Evolutionary conservation across 1,140 invertebrate species (phyloP), one percentile per base, ranked within the genome.

Genomic region (Luehdorfia chinensis): DNA sequence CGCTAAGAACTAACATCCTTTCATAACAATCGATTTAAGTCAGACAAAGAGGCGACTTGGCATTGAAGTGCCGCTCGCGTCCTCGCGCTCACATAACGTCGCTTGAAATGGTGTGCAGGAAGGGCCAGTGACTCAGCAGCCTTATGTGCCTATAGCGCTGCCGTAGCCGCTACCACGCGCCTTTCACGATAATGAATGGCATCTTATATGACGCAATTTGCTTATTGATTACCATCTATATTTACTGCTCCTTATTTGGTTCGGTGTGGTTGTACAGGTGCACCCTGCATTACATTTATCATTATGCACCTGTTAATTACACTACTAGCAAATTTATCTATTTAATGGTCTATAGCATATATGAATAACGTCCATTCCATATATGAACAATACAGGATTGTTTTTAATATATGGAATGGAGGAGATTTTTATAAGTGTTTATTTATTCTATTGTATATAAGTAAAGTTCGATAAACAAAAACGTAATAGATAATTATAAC

Each of bases 121-220:
- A 76, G 73, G 63, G 72, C 62, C 66, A 55, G 64, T 79, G 75
- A 79, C 64, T 79, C 68, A 76, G 64, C 73, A 70, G 59, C 67
- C 72, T 60, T 64, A 65, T 61, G 47, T 54, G 54, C 37, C 39
- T 47, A 32, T 41, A 55, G 53, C 50, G 41, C 46, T 53, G 46
- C 46, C 55, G 46, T 27, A 41, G 28, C 43, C 53, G 45, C 49
- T 46, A 54, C 47, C 52, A 61, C 55, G 30, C 54, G 49, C 66
- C 75, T 71, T 77, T 78, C 72, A 64, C 61, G 67, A 68, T 68
- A 55, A 66, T 68, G 59, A 69, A 69, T 73, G 67, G 53, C 60
- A 55, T 57, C 61, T 34, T 55, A 59, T 31, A 58, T 75, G 75
- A 81, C 72, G 66, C 63, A 72, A 76, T 54, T 33, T 47, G 32